Evolutionary conservation across 2,888 invertebrate species (phyloP), one percentile per base, ranked within the genome.

Genomic region (Uropetala carovei): DNA sequence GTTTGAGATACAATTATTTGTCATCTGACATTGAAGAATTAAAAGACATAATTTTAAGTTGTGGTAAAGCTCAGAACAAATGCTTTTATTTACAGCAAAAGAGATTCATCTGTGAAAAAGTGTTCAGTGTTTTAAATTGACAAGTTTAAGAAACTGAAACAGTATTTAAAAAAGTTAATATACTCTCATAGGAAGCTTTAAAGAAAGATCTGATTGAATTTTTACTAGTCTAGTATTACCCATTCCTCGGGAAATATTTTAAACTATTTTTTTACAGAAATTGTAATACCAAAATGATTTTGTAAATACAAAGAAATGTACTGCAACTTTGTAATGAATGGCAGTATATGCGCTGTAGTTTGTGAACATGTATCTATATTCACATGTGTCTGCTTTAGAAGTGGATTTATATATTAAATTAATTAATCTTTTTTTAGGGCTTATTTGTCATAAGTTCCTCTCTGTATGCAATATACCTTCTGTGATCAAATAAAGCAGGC

Each of bases 381-480:
- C 75, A 27, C 75, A 75, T 89, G 64, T 89, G 43, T 27, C 30
- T 89, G 89, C 64, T 27, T 57, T 68, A 68, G 16, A 68, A 56
- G 56, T 43, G 43, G 11, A 64, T 89, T 89, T 89, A 89, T 60
- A 89, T n/a, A 43, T 16, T 43, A 60, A 16, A 59, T 14, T n/a
- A 64, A 11, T 30, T 9, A 64, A 68, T 43, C 64, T 64, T 89
- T 13, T 89, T 22, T 64, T 64, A n/a, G 89, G 43, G 64, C 64
- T 89, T 68, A 68, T 64, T 68, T 89, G 30, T 60, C 43, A 43
- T 68, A 89, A 89, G 89, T 64, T 89, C 89, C 43, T 43, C 43
- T 68, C n/a, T 89, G 89, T 68, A 89, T 89, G 64, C 89, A 89
- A 89, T 89, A 64, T 89, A 89, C 27, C 75, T 89, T 89, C 89